These are phyloP conservation scores for Phylloscopus collybita DNA, from an alignment of 2,797 vertebrate genomes.

Conservation along the genomic window DNA sequence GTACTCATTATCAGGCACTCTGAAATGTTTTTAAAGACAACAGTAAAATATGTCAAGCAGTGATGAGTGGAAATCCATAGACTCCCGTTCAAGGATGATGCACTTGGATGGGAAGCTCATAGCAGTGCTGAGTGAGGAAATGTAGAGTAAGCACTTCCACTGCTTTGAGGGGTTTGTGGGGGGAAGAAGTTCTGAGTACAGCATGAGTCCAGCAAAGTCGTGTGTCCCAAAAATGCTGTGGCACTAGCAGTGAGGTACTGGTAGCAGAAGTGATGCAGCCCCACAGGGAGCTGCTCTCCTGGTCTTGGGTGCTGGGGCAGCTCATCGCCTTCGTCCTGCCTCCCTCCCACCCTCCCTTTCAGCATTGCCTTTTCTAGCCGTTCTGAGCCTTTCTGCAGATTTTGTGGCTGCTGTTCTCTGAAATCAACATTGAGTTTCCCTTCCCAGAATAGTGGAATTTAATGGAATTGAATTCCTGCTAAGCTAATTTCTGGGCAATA, in stretches of 20 bases:
- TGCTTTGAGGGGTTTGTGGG: neutral
- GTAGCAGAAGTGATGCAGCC: neutral
- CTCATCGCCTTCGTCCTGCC: accelerated
- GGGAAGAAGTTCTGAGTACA: neutral
- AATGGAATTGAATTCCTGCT: constrained; percentile 1
- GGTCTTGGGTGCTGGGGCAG: accelerated
- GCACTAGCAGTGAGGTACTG: neutral
- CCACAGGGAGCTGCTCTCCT: accelerated
- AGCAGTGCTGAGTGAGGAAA: neutral
- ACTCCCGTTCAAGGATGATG: neutral
- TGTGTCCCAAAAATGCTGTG: neutral
- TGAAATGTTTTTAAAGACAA: constrained; percentile 43
- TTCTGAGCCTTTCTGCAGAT: neutral
- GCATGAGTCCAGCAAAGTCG: neutral
- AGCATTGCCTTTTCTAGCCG: neutral
- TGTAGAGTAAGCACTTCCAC: neutral
- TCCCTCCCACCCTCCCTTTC: neutral
- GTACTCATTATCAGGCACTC: constrained; percentile 29
- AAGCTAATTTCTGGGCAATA: constrained; percentile 6
- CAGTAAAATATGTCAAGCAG: neutral
- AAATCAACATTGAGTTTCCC: neutral
- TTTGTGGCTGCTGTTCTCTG: neutral
- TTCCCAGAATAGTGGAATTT: constrained; percentile 6
- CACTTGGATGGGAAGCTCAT: neutral
- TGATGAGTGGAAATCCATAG: neutral